Evolutionary conservation across 2,888 invertebrate genomes (phyloP).

Genomic region (Pterobdella sp.): DNA sequence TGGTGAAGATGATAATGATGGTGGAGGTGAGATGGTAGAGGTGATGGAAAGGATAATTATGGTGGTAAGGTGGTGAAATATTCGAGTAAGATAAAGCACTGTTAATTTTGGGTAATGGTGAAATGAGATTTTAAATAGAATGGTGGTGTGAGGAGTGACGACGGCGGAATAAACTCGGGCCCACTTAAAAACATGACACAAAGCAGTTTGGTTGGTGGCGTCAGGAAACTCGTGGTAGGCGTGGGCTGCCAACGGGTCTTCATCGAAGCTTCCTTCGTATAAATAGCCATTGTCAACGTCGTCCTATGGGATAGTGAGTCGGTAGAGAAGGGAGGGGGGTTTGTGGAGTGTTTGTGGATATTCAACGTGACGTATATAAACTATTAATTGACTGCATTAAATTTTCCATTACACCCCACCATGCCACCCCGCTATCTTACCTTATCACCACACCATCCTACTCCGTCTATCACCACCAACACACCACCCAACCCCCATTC

Average conservation of each 20-base stretch:
- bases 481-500: background rate
- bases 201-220: slow-evolving; percentile 37
- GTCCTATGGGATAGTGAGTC: slow-evolving; percentile 30
- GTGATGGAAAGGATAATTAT: too few species aligned
- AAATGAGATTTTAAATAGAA: slow-evolving; percentile 44
- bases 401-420: background rate
- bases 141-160: slow-evolving; percentile 23
- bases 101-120: slow-evolving; percentile 48
- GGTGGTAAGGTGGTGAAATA: too few species aligned
- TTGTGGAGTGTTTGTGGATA: background rate
- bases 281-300: slow-evolving; percentile 51
- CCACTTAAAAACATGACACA: slow-evolving; percentile 37
- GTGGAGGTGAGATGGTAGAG: too few species aligned
- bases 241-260: slow-evolving; percentile 31
- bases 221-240: slow-evolving; percentile 38
- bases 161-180: background rate
- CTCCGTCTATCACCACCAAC: background rate
- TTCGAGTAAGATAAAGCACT: too few species aligned
- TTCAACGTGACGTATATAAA: background rate
- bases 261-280: slow-evolving; percentile 44
- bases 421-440: background rate
- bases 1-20: slow-evolving; percentile 41
- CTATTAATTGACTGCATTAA: background rate
- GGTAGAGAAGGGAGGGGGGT: background rate
- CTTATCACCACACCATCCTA: background rate